Conservation (phyloP, 2,888 invertebrate genomes). For the Caenorhabditis zanzibari region DNA sequence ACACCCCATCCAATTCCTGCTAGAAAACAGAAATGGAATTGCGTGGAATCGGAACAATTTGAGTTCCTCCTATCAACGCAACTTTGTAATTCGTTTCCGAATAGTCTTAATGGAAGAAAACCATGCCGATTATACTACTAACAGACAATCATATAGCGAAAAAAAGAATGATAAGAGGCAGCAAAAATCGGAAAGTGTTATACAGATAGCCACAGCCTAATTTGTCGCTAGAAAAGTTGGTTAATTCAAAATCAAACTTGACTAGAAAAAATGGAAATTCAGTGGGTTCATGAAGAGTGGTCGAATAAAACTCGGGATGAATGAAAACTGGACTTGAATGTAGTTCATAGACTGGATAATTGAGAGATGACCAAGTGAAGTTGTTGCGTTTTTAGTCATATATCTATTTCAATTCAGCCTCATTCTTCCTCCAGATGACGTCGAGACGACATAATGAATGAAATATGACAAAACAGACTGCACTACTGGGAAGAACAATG, state of each 20-base stretch:
- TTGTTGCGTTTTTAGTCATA: slow-evolving; percentile 48
- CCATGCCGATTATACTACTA: slow-evolving; percentile 26
- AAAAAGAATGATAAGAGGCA: slow-evolving; percentile 7
- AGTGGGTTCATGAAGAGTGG: background rate
- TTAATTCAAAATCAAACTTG: background rate
- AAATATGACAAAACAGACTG: slow-evolving; percentile 61
- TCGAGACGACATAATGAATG: slow-evolving; percentile 52
- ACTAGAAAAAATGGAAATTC: background rate
- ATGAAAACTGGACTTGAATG: background rate
- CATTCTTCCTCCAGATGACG: slow-evolving; percentile 41
- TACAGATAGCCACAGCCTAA: background rate
- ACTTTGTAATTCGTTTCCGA: slow-evolving; percentile 32
- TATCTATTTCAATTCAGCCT: slow-evolving; percentile 33
- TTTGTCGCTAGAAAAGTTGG: background rate
- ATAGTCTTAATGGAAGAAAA: slow-evolving; percentile 14
- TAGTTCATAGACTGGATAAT: slow-evolving; percentile 37
- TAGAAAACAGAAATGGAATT: background rate
- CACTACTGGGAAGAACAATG: slow-evolving; percentile 53
- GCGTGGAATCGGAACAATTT: slow-evolving; percentile 32
- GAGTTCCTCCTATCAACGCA: background rate
- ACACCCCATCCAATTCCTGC: background rate
- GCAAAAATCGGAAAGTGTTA: background rate
- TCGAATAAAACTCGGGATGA: background rate
- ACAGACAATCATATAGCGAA: slow-evolving; percentile 34
- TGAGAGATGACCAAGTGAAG: slow-evolving; percentile 30